These are phyloP conservation scores for Megaustenia siamemsis DNA, from an alignment of 2,888 invertebrate species.

Conservation along the genomic window DNA sequence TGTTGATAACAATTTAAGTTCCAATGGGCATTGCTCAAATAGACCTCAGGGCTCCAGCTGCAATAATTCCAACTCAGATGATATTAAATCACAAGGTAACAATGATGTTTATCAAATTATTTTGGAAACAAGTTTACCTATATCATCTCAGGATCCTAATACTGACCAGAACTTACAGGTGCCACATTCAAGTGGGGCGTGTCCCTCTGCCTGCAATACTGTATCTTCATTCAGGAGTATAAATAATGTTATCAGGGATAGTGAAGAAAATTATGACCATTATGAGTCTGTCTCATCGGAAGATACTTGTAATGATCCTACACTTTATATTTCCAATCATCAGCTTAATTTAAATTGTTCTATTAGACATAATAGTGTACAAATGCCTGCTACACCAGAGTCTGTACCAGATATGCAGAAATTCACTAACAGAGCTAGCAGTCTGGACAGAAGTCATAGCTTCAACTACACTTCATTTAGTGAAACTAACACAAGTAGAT, in stretches of 20 bases:
- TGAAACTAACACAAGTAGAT: background rate
- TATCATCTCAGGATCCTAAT: background rate
- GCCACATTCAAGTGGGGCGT: background rate
- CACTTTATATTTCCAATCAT: background rate
- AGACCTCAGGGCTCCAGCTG: slow-evolving; percentile 24
- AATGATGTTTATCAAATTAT: slow-evolving; percentile 13
- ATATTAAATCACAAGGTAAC: slow-evolving; percentile 13
- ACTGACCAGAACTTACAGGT: too few relatives aligned
- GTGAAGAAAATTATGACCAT: background rate
- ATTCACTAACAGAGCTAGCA: slow-evolving; percentile 11
- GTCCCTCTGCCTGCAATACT: background rate
- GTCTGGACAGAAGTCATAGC: background rate
- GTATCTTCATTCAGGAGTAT: background rate
- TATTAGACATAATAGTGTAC: background rate
- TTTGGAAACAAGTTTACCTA: background rate
- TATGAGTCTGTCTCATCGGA: background rate
- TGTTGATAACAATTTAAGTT: background rate
- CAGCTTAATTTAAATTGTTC: background rate
- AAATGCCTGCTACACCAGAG: slow-evolving; percentile 32
- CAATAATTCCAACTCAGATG: slow-evolving; percentile 16
- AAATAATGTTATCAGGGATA: background rate
- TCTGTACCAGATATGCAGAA: slow-evolving; percentile 8
- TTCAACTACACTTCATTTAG: background rate
- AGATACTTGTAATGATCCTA: background rate
- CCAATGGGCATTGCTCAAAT: background rate